Base-by-base conservation (phyloP, 35 echinoderm and acorn worm species). In the Lytechinus pictus region DNA sequence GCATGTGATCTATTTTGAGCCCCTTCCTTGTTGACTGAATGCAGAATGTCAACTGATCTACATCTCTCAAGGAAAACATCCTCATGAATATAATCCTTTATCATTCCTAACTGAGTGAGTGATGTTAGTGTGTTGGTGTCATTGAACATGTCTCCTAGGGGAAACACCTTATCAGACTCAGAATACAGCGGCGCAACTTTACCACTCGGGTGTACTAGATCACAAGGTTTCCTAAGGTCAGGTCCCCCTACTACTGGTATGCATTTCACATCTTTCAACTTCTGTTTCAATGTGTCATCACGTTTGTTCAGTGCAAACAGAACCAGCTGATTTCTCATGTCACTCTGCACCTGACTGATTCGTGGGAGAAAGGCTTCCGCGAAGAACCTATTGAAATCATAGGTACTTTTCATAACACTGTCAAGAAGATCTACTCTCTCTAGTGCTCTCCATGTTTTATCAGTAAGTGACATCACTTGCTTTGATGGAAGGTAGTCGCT, bases 371-470 rank as follows among this genome's bases (percentile, higher is more conserved):
- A 94, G 52, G 96, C 54, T 86, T 96, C 94, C 53, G 61, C 27
- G n/a, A 97, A 95, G 87, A 99, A 99, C 27, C 94, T 79, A 9
- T 92, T 86, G 93, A 55, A 91, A 87, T 94, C 86, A 95, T 61
- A 93, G 9, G 96, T 97, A 27, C 54, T 93, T 13, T 54, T 57
- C 9, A 54, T 1, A 27, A 93, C 28, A 21, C 56, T 54, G 24
- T 9, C 9, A 7, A 13, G 7, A 1, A 93, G 91, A 8, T 29
- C 91, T 27, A 53, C 91, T 54, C 54, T 29, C 21, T 3, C 24
- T 27, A 93, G 0, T 16, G 91, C 91, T 54, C n/a, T 29, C 91
- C 91, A 27, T 4, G 91, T 55, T 93, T 55, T 93, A 8, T 92
- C 91, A 54, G 33, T 53, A 29, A 92, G 9, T 16, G 53, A 29